Conservation (phyloP, 1,140 invertebrate genomes). For the Papilio polytes region DNA sequence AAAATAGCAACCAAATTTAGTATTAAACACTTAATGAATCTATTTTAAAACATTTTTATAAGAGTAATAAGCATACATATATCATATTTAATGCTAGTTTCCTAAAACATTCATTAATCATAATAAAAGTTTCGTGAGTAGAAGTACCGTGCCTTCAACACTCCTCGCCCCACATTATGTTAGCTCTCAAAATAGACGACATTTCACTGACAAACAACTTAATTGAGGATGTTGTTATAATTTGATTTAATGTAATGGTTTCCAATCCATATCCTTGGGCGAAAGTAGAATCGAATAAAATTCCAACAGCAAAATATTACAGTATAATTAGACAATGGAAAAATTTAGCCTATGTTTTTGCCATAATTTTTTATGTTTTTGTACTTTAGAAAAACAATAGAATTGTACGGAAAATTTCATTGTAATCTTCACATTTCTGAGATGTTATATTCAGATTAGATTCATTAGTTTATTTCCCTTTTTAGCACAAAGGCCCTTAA, state of each 20-base stretch:
- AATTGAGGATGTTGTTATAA: conserved; percentile 34
- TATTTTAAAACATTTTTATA: neutral
- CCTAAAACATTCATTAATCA: conserved; percentile 31
- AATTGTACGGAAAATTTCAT: neutral
- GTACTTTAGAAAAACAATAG: neutral
- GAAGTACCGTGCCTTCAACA: conserved; percentile 15
- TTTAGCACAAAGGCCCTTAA: neutral
- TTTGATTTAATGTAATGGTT: conserved; percentile 39
- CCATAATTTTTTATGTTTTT: neutral
- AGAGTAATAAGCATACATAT: neutral
- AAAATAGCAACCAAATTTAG: neutral
- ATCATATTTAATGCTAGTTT: neutral
- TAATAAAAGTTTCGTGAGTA: conserved; percentile 22
- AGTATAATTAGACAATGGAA: neutral
- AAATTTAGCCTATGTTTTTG: neutral
- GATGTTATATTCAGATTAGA: neutral
- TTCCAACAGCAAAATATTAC: too few relatives aligned
- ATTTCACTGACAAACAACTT: conserved; percentile 34
- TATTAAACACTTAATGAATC: neutral
- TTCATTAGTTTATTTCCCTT: neutral
- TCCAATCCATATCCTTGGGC: conserved; percentile 22
- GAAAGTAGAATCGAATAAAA: neutral
- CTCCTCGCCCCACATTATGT: neutral
- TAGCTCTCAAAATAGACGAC: conserved; percentile 24
- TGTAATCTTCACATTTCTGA: neutral